Base-by-base conservation (phyloP, 1,140 invertebrate genomes). In the Harpegnathos saltator region DNA sequence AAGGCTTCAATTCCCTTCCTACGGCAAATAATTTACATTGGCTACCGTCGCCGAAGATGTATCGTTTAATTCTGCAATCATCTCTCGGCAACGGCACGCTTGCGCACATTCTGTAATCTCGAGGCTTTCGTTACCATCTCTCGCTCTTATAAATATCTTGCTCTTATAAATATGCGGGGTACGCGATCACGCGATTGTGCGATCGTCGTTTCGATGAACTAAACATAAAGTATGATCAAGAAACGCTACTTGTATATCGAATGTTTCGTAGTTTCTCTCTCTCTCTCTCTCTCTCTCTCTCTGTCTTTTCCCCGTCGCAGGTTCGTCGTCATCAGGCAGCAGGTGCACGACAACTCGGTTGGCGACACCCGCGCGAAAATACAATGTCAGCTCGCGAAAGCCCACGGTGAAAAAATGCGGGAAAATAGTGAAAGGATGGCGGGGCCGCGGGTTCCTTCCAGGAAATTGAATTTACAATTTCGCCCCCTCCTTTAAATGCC, bases 391-490 rank as follows among this genome's bases (percentile, higher is more conserved):
- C 33, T 63, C 56, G 58, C 44, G 58, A 26, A 54, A 54, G 5
- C 44, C 26, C 19, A 19, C 50, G 63, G 75, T 68, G 63, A 69
- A 84, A 84, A 81, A 74, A 74, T 75, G 80, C 44, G 38, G 54
- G 33, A 52, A 75, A 59, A 73, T 24, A 66, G 19, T 72, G 63
- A n/a, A 77, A 33, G 71, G 56, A 74, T 19, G 24, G 54, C n/a
- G 52, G 44, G 52, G 59, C 52, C 54, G 61, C 52, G 17, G 58
- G 72, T 63, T 72, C 59, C 77, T 71, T 56, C 52, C 48, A 82
- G 81, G 82, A 88, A 89, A 89, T 89, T 90, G 80, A 88, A 90
- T 89, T 89, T 89, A 90, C 89, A 88, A 89, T 90, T 88, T 86
- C 52, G 59, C 19, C 48, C 59, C 59, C 74, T 72, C 81, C 52